Evolutionary conservation across 2,113 vertebrate species (phyloP), one percentile per base, ranked within the genome.

Genomic region (Forbesichthys papilliferus): DNA sequence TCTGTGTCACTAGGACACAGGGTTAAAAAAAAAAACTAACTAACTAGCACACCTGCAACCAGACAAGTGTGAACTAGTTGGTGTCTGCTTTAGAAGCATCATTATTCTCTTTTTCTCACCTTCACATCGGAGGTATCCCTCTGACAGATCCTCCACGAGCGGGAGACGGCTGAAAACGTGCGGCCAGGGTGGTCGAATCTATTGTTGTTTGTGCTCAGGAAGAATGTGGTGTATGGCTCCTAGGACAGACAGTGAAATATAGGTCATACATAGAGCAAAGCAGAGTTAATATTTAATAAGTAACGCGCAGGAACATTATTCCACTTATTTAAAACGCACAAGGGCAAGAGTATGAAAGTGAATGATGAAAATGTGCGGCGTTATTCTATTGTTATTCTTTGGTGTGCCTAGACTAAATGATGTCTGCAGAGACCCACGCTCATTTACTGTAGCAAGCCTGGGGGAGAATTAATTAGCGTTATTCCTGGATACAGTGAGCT

Each of bases 201-300:
- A 77, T 95, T 93, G 53, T 95, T 92, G 74, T 96, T 98, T 89
- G 92, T 89, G 89, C 95, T 92, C 63, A 98, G 94, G 84, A 96
- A 96, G 90, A 98, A 98, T 0, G 95, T 98, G 84, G 97, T 98
- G 86, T 97, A 98, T 33, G 97, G 96, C 68, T 98, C 97, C 97
- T 99, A 69, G 61, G 9, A n/a, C 63, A 69, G 86, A 84, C 67
- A 78, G 2, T 47, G 13, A 54, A 16, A 54, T 13, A 14, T 16
- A 55, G 52, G 52, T 5, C 51, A 52, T 14, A 60, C 13, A 60
- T 42, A 54, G 13, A 60, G 12, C 33, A 42, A 60, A 13, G 42
- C 9, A 16, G 34, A 60, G 33, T 5, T 42, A 42, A 42, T 42
- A 42, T 42, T 42, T 42, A 42, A 42, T 42, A 42, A 42, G 36